Base-by-base conservation (phyloP, 2,888 invertebrate genomes). In the Pherbina coryleti region DNA sequence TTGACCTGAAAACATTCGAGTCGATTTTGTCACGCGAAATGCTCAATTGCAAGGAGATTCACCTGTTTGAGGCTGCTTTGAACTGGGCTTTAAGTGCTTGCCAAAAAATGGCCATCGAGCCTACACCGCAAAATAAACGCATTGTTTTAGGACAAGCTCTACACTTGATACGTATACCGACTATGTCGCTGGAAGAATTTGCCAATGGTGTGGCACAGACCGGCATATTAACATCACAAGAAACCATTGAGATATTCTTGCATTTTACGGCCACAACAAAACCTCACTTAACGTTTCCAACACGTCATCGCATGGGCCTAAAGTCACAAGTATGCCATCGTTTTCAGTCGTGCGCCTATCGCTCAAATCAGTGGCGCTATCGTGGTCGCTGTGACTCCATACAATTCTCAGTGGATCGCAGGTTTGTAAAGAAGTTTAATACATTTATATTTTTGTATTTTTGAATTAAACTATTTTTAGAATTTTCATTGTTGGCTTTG, bases 321-420 rank as follows among this genome's bases (percentile, higher is more conserved):
- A 96, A 96, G 90, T 95, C 97, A 81, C 96, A 97, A 94, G 95
- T 97, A 74, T 98, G 98, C 86, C 98, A 97, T 90, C 92, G 98
- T 88, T 98, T 98, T 89, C 97, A 97, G 90, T 98, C 98, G 11
- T 97, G 97, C 86, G 98, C 98, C 5, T 98, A 98, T 90, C 93
- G 98, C 84, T 97, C 97, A 85, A 98, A 98, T 88, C 98, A 98
- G 89, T 98, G 98, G 98, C 93, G 98, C 76, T 98, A 98, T 89
- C 92, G 98, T 83, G 98, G 98, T 0, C 93, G 98, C 75, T 98
- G 98, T 88, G 98, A 98, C 89, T 97, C 97, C 78, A 98, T 98
- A 88, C 98, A 98, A 88, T 98, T 98, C 90, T 96, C 96, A 82
- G 98, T 98, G 1, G 98, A 98, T 90, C 95, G 96, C 81, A 93